Conservation (phyloP, 2,888 invertebrate genomes). For the Pandemis corylana region DNA sequence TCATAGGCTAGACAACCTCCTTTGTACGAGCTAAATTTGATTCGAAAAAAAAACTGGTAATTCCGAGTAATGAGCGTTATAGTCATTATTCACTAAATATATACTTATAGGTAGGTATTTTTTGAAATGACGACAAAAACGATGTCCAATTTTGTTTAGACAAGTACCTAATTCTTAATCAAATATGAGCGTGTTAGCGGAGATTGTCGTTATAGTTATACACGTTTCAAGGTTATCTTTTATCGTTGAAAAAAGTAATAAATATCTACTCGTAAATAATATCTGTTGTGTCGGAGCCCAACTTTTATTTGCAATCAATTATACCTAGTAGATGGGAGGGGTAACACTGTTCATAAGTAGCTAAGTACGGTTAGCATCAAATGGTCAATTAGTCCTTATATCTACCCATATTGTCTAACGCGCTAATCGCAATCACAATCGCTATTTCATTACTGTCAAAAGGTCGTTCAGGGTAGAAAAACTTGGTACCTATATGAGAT, state of each 20-base stretch:
- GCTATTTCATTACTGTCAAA: no score
- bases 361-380: not conserved
- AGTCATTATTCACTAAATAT: not conserved
- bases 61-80: not conserved
- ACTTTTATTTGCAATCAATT: not conserved
- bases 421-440: no score
- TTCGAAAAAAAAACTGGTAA: not conserved
- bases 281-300: not conserved
- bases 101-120: not conserved
- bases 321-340: not conserved
- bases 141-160: not conserved
- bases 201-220: constrained; percentile 2
- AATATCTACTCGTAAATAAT: not conserved
- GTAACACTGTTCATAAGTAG: not conserved
- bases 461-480: no score
- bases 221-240: constrained; percentile 5
- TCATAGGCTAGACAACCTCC: not conserved
- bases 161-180: no score
- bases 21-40: not conserved
- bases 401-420: no score
- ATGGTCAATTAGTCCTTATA: not conserved
- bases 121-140: not conserved
- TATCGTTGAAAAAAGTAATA: not conserved
- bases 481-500: no score
- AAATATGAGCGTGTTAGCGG: not conserved